These are phyloP conservation scores for Thamnophis elegans DNA, from an alignment of 2,797 vertebrate genomes.

Conservation along the genomic window DNA sequence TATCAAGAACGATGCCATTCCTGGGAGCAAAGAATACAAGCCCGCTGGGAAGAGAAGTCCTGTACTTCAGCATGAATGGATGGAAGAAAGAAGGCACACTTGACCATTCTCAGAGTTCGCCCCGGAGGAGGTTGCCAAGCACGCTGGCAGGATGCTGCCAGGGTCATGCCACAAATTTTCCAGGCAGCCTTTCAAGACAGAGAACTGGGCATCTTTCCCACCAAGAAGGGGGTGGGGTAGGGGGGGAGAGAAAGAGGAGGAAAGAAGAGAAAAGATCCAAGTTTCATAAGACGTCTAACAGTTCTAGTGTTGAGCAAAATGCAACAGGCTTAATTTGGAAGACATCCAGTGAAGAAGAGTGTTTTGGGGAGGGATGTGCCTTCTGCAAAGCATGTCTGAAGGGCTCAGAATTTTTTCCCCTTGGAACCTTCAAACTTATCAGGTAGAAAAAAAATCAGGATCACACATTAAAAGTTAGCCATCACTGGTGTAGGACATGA, in stretches of 20 bases:
- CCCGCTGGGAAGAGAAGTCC: neutral
- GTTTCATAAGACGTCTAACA: neutral
- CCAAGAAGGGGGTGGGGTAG: neutral
- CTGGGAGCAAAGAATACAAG: neutral
- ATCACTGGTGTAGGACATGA: neutral
- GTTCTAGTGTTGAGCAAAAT: neutral
- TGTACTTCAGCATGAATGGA: neutral
- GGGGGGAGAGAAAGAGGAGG: too few relatives aligned
- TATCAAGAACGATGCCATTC: neutral
- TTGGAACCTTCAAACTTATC: neutral
- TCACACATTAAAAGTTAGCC: too few relatives aligned
- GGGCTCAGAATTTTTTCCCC: neutral
- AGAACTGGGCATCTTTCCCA: neutral
- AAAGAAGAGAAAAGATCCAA: neutral
- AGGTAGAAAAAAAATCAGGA: too few relatives aligned
- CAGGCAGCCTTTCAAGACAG: neutral
- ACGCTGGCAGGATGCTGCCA: neutral
- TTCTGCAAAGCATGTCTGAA: neutral
- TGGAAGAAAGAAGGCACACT: neutral
- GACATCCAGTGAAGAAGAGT: neutral
- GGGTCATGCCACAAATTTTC: conserved; percentile 4
- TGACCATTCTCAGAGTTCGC: neutral
- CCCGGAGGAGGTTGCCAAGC: neutral
- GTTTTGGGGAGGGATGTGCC: neutral
- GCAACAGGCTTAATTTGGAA: neutral